These are phyloP conservation scores for Turnix velox DNA, from an alignment of 2,113 vertebrate genomes.

Conservation along the genomic window DNA sequence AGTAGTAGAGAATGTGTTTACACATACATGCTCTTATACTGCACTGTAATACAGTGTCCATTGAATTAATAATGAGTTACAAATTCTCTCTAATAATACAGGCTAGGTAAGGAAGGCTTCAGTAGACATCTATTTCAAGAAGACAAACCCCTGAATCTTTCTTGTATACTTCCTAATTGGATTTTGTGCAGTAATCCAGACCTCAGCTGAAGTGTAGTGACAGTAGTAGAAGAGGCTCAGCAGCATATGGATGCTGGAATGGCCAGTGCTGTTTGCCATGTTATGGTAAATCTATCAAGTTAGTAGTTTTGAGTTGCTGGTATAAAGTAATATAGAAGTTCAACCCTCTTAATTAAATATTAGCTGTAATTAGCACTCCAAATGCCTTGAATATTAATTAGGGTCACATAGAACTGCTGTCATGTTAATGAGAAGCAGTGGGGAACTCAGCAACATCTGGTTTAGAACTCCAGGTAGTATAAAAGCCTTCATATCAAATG, in stretches of 20 bases:
- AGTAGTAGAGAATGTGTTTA: not conserved
- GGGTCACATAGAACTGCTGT: conserved; percentile 68
- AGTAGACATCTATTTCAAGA: not conserved
- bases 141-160: not conserved
- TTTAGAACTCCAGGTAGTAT: conserved; percentile 49
- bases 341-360: conserved; percentile 79
- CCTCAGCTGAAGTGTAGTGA: not conserved
- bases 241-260: not conserved
- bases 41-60: rapidly evolving
- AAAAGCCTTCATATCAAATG: not conserved
- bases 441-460: conserved; percentile 75
- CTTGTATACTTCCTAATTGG: not conserved
- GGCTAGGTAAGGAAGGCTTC: not conserved
- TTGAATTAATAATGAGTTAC: not conserved
- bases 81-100: not conserved
- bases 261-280: not conserved
- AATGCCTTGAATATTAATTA: conserved; percentile 76
- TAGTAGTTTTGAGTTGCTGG: conserved; percentile 19
- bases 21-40: not conserved
- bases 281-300: not conserved
- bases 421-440: conserved; percentile 75
- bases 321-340: conserved; percentile 62
- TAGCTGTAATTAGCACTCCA: conserved; percentile 77
- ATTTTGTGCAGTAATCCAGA: not conserved
- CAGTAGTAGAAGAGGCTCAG: not conserved